Evolutionary conservation across 2,113 vertebrate genomes (phyloP), one percentile per base, ranked within the genome.

Genomic region (Archilochus colubris): DNA sequence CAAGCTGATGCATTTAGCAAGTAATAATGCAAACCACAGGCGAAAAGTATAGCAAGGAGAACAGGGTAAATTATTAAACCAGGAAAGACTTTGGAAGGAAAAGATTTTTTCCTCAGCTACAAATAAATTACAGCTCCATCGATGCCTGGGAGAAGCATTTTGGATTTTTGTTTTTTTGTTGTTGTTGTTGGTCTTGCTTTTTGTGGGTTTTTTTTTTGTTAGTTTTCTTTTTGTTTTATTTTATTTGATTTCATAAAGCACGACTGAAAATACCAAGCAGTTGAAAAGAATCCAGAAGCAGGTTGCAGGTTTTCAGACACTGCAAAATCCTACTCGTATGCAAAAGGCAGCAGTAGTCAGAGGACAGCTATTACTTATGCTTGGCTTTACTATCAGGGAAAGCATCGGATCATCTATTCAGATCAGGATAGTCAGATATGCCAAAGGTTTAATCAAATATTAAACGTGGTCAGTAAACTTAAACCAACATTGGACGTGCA

Each of bases 381-480:
- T 82, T 83, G 66, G 33, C 76, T 95, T 96, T 96, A 93, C 91
- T 93, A 94, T 55, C 72, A 82, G 43, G 6, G 55, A 94, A 93
- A 79, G 82, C 7, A 1, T 84, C 0, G 8, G 91, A 93, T 95
- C 93, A 90, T 94, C 96, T 96, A 79, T 96, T 95, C 51, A 57
- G 85, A 93, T 94, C 89, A 96, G 64, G 43, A 76, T 69, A 95
- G 79, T 82, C 91, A 90, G 86, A 61, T 70, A 48, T 64, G 92
- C 83, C 93, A 92, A 90, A 97, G 86, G 77, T 91, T 96, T 97
- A 96, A 96, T 97, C 93, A 95, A 96, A 92, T 95, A 95, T 97
- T 97, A 97, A 97, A 96, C 66, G 87, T 81, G 84, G 89, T 96
- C 96, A 67, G 82, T 97, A 96, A 97, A 97, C 95, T 97, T 96